phyloP scores from a whole-genome alignment of 1,140 invertebrate species.

The Nautilus pompilius region DNA sequence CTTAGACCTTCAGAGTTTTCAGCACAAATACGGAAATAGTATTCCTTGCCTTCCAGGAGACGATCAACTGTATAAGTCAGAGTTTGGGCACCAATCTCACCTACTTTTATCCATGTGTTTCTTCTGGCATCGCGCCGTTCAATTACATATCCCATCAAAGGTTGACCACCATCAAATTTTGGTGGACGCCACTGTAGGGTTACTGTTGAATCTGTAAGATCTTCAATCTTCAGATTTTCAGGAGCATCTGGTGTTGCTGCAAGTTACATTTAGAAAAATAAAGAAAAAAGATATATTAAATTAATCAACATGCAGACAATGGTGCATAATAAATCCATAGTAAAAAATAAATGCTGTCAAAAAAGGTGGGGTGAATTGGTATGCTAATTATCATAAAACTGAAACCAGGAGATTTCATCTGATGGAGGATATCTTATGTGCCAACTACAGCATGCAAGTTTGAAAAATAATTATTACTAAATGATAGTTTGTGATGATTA shows the following conservation, averaged over 20 bases:
- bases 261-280: too few relatives aligned
- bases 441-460: too few relatives aligned
- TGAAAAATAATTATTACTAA: too few relatives aligned
- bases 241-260: conserved; percentile 38
- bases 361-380: too few relatives aligned
- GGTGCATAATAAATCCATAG: not conserved
- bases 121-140: conserved; percentile 63
- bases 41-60: conserved; percentile 83
- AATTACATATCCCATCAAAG: conserved; percentile 48
- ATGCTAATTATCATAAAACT: too few relatives aligned
- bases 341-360: not conserved
- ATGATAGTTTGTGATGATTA: too few relatives aligned
- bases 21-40: conserved; percentile 94
- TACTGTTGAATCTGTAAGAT: conserved; percentile 32
- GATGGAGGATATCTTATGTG: too few relatives aligned
- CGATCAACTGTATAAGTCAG: conserved; percentile 80
- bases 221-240: conserved; percentile 30
- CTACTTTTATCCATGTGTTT: conserved; percentile 46
- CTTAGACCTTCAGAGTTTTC: conserved; percentile 67
- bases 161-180: conserved; percentile 47
- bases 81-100: conserved; percentile 45
- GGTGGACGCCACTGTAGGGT: conserved; percentile 50
- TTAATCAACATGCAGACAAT: not conserved
- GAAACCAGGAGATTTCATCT: too few relatives aligned
- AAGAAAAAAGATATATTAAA: not conserved